Base-by-base conservation (phyloP, 2,113 vertebrate species). In the Tinamus guttatus region DNA sequence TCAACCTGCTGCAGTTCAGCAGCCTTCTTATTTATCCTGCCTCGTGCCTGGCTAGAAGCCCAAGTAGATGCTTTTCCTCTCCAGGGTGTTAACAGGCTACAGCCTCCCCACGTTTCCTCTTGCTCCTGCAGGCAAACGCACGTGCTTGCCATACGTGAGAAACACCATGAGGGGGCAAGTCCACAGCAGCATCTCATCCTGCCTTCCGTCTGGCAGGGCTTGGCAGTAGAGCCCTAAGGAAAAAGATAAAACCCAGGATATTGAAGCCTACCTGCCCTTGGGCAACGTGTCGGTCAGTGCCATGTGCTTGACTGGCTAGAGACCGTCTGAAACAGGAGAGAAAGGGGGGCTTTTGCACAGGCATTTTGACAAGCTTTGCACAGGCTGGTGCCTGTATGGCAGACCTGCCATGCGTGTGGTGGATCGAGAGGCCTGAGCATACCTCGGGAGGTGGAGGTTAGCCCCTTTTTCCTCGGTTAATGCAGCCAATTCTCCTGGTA, bases 201-300 rank as follows among this genome's bases (percentile, higher is more conserved):
- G 8, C 65, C 76, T 70, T 59, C 76, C 83, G 45, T 47, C 56
- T 78, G 77, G 7, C 36, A 14, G 62, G 47, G 32, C 73, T 88
- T 67, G 64, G 51, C 77, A 80, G 64, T 63, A 73, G 60, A 32
- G 13, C 7, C 68, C 74, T 7, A 56, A 84, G 38, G 67, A 70
- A 45, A 24, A 40, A 1, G 0, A 27, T 21, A 54, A 78, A 85
- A 41, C 45, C 34, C 51, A 32, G 38, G 32, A 49, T 83, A 8
- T 6, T 62, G 24, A 77, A 49, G 45, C 69, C 40, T 36, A n/a
- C n/a, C 17, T 38, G 30, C 38, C 36, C 18, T 80, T 30, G 8
- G 0, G 1, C 30, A 14, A 13, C 14, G n/a, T 9, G 40, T 85
- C 0, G 0, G 70, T 8, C 59, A 45, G 79, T 17, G 25, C 32